Percentiles rank a stretch among this genome's conserved stretches.
Conservation (phyloP, 2,797 vertebrate species). For the Labeo calbasu region DNA sequence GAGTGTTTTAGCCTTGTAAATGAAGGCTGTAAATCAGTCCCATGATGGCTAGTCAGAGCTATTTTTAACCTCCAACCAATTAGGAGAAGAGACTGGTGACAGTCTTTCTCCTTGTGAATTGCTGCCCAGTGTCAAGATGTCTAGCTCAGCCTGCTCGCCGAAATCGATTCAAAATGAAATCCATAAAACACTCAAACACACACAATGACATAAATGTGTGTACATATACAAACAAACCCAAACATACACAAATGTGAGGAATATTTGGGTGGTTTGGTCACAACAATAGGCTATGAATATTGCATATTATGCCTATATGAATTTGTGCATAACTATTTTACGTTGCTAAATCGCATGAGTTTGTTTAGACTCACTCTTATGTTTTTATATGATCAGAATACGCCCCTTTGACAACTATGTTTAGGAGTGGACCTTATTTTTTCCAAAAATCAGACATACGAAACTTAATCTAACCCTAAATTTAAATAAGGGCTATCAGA, state of each 20-base stretch:
- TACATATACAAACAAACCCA: background rate
- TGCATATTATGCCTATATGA: background rate
- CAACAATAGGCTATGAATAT: background rate
- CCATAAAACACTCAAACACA: slow-evolving; percentile 10
- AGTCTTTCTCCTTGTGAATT: slow-evolving; percentile 25
- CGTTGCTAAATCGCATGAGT: background rate
- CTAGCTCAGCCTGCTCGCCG: slow-evolving; percentile 6
- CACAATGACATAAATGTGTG: background rate
- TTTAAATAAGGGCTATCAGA: background rate
- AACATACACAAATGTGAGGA: background rate
- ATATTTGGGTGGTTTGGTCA: background rate
- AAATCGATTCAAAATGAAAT: slow-evolving; percentile 28
- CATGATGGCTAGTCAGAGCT: slow-evolving; percentile 63
- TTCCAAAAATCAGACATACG: background rate
- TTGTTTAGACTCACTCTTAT: background rate
- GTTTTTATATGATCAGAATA: background rate
- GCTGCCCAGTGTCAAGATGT: slow-evolving; percentile 36
- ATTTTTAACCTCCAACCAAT: slow-evolving; percentile 73
- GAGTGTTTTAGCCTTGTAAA: slow-evolving; percentile 70
- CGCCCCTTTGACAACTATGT: background rate
- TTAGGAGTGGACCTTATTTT: background rate
- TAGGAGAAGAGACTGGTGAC: slow-evolving; percentile 61
- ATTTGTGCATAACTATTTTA: background rate
- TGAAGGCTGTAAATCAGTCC: slow-evolving; percentile 70
- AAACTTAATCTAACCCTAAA: slow-evolving; percentile 2